Percentiles rank a stretch among this genome's conserved stretches.
Conservation (phyloP, 53 echinoderm and acorn worm species). For the Holothuria leucospilota region DNA sequence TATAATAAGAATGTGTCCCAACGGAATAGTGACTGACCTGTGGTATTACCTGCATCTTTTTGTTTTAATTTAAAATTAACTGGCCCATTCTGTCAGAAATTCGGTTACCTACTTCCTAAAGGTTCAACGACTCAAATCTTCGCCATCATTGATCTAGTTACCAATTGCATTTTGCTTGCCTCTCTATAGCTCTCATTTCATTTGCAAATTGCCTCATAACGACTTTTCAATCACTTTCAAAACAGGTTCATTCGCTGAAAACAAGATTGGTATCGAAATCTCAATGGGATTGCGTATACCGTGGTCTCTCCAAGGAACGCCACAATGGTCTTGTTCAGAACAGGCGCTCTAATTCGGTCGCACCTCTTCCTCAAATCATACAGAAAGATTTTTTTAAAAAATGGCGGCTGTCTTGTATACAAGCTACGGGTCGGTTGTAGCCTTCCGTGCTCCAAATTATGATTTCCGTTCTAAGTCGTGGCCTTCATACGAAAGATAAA, state of each 20-base stretch:
- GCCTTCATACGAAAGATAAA: too few relatives aligned
- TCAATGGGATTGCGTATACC: constrained; percentile 6
- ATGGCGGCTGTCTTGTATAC: too few relatives aligned
- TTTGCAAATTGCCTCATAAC: constrained; percentile 41
- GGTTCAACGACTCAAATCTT: constrained; percentile 23
- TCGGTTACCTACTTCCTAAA: constrained; percentile 41
- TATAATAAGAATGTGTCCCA: constrained; percentile 28
- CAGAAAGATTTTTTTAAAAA: too few relatives aligned
- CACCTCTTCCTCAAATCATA: too few relatives aligned
- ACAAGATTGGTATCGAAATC: constrained; percentile 34
- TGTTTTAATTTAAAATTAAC: constrained; percentile 39
- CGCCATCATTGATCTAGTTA: constrained; percentile 29
- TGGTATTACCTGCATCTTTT: constrained; percentile 25
- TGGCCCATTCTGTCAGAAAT: constrained; percentile 27
- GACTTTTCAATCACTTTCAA: constrained; percentile 46
- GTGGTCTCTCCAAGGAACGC: constrained; percentile 28
- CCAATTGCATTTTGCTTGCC: background rate
- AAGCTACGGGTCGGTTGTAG: too few relatives aligned
- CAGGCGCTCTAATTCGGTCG: too few relatives aligned
- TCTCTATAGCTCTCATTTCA: constrained; percentile 31
- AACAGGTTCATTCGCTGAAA: constrained; percentile 12
- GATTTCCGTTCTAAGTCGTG: too few relatives aligned
- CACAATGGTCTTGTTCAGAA: background rate
- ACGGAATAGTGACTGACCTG: constrained; percentile 31
- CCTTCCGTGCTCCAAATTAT: too few relatives aligned